A percentile compares a stretch with the other conserved stretches of the same genome.
These are phyloP conservation scores for Danio jaintianensis DNA, from an alignment of 2,797 vertebrate species.

Conservation along the genomic window DNA sequence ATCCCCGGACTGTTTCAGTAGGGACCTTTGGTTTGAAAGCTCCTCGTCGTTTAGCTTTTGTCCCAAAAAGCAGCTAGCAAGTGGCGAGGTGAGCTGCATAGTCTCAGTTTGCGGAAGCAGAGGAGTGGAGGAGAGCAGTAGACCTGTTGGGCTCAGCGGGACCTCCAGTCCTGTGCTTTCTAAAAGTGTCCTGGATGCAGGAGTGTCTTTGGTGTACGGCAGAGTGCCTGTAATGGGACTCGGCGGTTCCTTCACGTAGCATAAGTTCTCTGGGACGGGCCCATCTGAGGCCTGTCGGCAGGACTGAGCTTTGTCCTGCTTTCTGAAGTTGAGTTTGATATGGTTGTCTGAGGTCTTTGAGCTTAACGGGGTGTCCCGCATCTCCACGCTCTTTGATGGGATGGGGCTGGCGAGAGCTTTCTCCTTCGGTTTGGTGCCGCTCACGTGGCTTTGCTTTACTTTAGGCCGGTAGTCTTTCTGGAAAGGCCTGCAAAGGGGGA, in stretches of 20 bases:
- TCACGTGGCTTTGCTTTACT: constrained; percentile 49
- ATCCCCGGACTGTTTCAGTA: constrained; percentile 52
- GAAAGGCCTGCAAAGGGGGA: constrained; percentile 66
- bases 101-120: constrained; percentile 73
- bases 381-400: constrained; percentile 49
- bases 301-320: constrained; percentile 16
- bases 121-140: constrained; percentile 82
- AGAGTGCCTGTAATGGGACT: constrained; percentile 60
- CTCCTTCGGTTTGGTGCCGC: constrained; percentile 45
- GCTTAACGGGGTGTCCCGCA: constrained; percentile 38
- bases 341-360: constrained; percentile 44
- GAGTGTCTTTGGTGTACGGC: constrained; percentile 70
- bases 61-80: constrained; percentile 66
- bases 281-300: constrained; percentile 35
- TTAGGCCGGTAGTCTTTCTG: constrained; percentile 61
- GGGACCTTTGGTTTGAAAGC: constrained; percentile 62
- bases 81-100: constrained; percentile 74
- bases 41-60: constrained; percentile 67
- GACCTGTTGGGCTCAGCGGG: constrained; percentile 64
- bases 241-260: constrained; percentile 56
- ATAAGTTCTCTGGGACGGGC: constrained; percentile 46
- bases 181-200: constrained; percentile 51
- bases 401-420: constrained; percentile 14
- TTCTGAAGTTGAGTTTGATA: constrained; percentile 14
- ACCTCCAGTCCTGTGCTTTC: constrained; percentile 54